Percentiles rank a stretch among this genome's conserved stretches.
Conservation (phyloP, 2,888 invertebrate genomes). For the Aelia acuminata region DNA sequence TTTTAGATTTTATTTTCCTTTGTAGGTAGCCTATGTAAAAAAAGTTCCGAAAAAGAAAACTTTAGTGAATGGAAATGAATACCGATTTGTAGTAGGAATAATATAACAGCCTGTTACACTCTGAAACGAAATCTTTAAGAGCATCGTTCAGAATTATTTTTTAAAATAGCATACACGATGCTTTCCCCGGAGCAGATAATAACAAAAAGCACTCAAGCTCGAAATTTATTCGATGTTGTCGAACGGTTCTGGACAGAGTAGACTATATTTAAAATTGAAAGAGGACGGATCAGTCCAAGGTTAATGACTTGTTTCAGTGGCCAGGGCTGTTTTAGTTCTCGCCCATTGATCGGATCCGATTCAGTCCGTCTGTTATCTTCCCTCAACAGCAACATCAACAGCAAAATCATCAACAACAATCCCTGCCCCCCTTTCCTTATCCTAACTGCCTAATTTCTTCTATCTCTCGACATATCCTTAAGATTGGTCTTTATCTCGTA, state of each 20-base stretch:
- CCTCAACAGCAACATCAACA: constrained; percentile 27
- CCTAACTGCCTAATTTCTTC: not conserved
- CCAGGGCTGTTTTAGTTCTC: not conserved
- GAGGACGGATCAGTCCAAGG: constrained; percentile 19
- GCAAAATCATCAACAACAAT: not conserved
- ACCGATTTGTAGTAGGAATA: no score
- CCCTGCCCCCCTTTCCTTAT: not conserved
- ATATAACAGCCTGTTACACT: no score
- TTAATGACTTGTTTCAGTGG: constrained; percentile 18
- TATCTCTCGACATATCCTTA: constrained; percentile 15
- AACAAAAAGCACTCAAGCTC: not conserved
- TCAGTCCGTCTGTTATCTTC: not conserved
- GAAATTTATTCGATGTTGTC: not conserved
- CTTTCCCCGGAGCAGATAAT: not conserved
- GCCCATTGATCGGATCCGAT: constrained; percentile 1
- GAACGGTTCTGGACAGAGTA: not conserved
- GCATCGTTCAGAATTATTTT: no score
- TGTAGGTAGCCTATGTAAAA: no score
- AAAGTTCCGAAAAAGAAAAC: no score
- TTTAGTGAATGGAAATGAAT: no score
- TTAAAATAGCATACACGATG: no score
- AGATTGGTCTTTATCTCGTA: not conserved
- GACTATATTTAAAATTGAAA: constrained; percentile 47
- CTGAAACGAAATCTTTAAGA: no score
- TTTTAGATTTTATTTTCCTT: no score